Percentiles rank a stretch among this genome's conserved stretches.
Evolutionary conservation across 2,888 invertebrate genomes (phyloP).

Genomic region (Papilio protenor): DNA sequence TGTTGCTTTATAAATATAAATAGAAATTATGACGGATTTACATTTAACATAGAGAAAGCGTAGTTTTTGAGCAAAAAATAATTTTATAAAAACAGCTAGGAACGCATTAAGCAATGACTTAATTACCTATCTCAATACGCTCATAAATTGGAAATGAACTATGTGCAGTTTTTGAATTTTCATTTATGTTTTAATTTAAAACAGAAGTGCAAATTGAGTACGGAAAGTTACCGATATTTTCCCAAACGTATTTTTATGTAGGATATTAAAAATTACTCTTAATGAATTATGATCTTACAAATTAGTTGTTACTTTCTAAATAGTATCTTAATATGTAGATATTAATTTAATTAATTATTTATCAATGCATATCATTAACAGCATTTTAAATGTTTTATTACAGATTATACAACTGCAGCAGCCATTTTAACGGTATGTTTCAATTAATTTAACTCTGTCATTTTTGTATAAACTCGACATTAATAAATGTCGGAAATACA

Average conservation of each 20-base stretch:
- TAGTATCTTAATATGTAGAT: background rate
- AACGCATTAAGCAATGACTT: slow-evolving; percentile 1
- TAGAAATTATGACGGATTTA: slow-evolving; percentile 39
- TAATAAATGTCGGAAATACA: background rate
- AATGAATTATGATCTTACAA: background rate
- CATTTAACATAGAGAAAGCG: slow-evolving; percentile 41
- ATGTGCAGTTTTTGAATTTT: background rate
- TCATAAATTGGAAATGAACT: background rate
- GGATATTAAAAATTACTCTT: background rate
- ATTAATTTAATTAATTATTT: slow-evolving; percentile 9
- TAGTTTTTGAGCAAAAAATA: slow-evolving; percentile 30
- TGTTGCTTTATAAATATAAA: slow-evolving; percentile 37
- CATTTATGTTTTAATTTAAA: background rate
- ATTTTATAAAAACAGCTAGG: background rate
- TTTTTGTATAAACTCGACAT: background rate
- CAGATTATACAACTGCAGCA: slow-evolving; percentile 19
- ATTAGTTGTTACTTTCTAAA: slow-evolving; percentile 13
- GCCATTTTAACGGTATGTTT: background rate
- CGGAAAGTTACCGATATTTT: background rate
- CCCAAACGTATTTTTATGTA: background rate
- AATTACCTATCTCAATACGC: background rate
- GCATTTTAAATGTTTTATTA: background rate
- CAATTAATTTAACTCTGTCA: background rate
- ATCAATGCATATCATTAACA: slow-evolving; percentile 8
- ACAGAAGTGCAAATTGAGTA: background rate